Evolutionary conservation across 1,140 invertebrate genomes (phyloP).

Genomic region (Magallana gigas): DNA sequence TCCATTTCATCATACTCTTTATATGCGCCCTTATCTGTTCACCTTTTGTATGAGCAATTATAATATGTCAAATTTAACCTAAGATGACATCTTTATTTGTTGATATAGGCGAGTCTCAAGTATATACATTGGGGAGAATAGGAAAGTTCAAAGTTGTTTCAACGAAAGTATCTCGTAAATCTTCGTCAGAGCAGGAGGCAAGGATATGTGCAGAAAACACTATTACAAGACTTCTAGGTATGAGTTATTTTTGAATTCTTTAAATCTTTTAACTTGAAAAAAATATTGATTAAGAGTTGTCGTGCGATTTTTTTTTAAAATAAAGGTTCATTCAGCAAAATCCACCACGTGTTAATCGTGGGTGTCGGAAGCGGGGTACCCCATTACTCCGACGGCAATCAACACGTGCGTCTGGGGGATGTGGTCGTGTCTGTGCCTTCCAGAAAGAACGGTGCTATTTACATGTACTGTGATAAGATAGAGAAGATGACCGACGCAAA

Average conservation of each 20-base stretch:
- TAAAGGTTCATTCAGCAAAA: constrained; percentile 71
- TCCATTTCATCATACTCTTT: too few relatives aligned
- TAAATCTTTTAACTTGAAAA: too few relatives aligned
- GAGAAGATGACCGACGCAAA: constrained; percentile 51
- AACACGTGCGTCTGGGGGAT: constrained; percentile 96
- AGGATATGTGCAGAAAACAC: constrained; percentile 73
- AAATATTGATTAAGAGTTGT: too few relatives aligned
- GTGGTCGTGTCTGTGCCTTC: constrained; percentile 90
- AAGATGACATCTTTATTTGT: neutral
- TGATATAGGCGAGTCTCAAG: constrained; percentile 95
- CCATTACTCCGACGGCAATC: constrained; percentile 95
- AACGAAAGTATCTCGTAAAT: constrained; percentile 90
- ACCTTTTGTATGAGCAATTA: neutral
- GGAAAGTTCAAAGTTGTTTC: constrained; percentile 96
- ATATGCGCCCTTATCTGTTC: neutral
- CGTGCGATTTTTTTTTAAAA: neutral
- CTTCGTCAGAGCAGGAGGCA: constrained; percentile 55
- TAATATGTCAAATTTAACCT: too few relatives aligned
- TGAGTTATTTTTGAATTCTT: constrained; percentile 22
- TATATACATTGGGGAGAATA: constrained; percentile 98
- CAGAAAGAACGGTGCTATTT: constrained; percentile 67
- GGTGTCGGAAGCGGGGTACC: constrained; percentile 98
- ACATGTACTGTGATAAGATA: constrained; percentile 76
- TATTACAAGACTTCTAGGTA: constrained; percentile 73
- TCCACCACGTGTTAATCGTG: constrained; percentile 93